These are phyloP conservation scores for Falco columbarius DNA, from an alignment of 2,797 vertebrate genomes.

Conservation along the genomic window DNA sequence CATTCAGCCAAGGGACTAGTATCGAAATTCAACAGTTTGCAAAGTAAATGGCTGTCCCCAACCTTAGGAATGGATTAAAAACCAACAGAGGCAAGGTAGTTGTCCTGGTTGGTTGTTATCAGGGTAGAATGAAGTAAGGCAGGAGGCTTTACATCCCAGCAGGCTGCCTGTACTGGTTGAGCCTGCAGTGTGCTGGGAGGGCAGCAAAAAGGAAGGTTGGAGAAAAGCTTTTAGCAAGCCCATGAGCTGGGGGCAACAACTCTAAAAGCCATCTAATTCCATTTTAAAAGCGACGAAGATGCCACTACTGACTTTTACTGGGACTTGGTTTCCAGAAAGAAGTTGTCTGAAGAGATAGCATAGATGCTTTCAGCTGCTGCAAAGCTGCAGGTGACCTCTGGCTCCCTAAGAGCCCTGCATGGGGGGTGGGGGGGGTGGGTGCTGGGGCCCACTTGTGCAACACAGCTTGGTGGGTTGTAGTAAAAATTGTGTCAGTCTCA, in stretches of 20 bases:
- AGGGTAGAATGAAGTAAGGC: neutral
- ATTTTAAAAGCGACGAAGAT: neutral
- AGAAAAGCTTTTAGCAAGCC: neutral
- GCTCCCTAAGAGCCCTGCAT: neutral
- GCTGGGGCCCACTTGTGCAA: neutral
- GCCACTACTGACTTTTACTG: neutral
- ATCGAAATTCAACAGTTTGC: neutral
- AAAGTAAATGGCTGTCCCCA: neutral
- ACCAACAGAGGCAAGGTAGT: neutral
- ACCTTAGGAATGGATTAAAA: neutral
- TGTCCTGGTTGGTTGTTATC: neutral
- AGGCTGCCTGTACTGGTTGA: neutral
- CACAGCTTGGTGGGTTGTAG: neutral
- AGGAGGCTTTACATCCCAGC: neutral
- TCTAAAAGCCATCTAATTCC: neutral
- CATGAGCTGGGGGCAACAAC: neutral
- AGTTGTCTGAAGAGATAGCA: neutral
- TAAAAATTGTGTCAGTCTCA: neutral
- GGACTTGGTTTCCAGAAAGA: neutral
- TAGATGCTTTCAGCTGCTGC: neutral
- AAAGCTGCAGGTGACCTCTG: neutral
- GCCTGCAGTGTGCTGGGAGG: neutral
- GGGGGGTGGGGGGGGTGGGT: neutral
- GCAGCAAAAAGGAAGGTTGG: neutral
- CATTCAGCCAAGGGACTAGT: neutral